These are phyloP conservation scores for Rhingia campestris DNA, from an alignment of 2,888 invertebrate species.

Conservation along the genomic window DNA sequence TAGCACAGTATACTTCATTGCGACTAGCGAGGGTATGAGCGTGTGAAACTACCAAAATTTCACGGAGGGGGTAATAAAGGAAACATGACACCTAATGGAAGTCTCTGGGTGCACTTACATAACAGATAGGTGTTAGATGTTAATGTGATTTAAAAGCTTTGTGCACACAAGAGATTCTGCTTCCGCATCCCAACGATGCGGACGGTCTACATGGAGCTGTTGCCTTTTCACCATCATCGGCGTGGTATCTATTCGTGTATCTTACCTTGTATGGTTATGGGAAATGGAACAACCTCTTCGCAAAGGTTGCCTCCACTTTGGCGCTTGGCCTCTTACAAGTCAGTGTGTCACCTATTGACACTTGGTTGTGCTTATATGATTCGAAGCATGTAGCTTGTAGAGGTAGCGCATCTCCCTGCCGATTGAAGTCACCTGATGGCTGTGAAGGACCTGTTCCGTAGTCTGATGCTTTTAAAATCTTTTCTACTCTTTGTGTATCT, in stretches of 20 bases:
- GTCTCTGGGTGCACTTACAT: constrained; percentile 68
- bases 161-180: constrained; percentile 49
- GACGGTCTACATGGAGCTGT: constrained; percentile 14
- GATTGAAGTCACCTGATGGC: constrained; percentile 20
- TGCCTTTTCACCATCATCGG: background rate
- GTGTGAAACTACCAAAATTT: constrained; percentile 63
- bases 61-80: constrained; percentile 68
- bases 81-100: constrained; percentile 73
- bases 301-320: constrained; percentile 51
- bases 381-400: constrained; percentile 22
- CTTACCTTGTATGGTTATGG: constrained; percentile 9
- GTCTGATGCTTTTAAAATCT: constrained; percentile 48
- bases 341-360: constrained; percentile 63
- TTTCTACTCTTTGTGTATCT: constrained; percentile 21
- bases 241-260: constrained; percentile 49
- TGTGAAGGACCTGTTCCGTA: background rate
- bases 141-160: constrained; percentile 74
- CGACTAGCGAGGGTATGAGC: constrained; percentile 12
- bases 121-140: constrained; percentile 70
- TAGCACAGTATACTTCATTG: background rate
- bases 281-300: constrained; percentile 45
- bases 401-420: constrained; percentile 15
- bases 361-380: constrained; percentile 57
- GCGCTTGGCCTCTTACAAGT: constrained; percentile 52
- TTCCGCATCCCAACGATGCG: constrained; percentile 29